Conservation (phyloP, 2,888 invertebrate genomes). For the Celastrina argiolus region DNA sequence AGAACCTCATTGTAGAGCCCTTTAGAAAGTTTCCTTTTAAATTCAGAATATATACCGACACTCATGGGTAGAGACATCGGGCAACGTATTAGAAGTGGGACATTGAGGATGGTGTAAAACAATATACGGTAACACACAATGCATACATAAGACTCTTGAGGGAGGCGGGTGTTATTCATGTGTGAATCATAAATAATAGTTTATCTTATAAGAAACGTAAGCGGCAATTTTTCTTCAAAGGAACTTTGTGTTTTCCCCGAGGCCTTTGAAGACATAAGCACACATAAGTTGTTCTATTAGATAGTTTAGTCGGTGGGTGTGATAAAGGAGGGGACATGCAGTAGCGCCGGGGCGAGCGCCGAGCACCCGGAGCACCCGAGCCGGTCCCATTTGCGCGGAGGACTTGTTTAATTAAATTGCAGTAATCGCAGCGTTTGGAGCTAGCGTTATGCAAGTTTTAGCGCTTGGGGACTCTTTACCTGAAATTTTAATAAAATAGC, state of each 20-base stretch:
- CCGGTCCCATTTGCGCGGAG: background rate
- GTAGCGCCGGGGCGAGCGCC: background rate
- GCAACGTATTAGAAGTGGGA: background rate
- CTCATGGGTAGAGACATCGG: background rate
- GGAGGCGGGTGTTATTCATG: background rate
- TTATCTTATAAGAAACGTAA: background rate
- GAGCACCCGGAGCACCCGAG: too few species aligned
- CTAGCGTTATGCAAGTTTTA: background rate
- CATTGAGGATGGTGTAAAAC: background rate
- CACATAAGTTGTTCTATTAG: background rate
- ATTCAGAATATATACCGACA: too few species aligned
- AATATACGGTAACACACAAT: background rate
- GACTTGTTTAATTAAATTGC: background rate
- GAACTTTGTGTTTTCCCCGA: background rate
- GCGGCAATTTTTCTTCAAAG: background rate
- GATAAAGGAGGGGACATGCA: background rate
- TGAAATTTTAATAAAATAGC: background rate
- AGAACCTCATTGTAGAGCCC: too few species aligned
- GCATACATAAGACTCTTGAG: background rate
- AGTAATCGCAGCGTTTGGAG: background rate
- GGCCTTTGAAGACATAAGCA: background rate
- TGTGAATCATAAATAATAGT: background rate
- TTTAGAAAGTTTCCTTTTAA: too few species aligned
- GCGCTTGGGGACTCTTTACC: background rate
- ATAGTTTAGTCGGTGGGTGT: background rate